Base-by-base conservation (phyloP, 2,113 vertebrate species). In the Stegastes partitus region DNA sequence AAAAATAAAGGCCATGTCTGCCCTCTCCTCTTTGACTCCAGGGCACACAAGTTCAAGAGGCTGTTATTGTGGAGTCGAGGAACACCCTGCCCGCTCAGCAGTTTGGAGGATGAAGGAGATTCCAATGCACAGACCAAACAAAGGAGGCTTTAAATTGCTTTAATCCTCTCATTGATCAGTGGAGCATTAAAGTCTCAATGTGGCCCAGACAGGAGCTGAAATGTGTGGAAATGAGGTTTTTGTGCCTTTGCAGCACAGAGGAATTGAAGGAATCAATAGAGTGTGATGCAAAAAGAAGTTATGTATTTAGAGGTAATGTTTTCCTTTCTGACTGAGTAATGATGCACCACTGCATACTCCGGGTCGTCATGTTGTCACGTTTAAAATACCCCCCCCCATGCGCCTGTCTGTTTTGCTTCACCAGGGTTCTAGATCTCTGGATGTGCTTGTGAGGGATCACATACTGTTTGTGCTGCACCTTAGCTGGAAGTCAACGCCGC, bases 81-180 rank as follows among this genome's bases (percentile, higher is more conserved):
- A 64, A 81, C 49, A 61, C 63, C 53, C 53, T 61, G 66, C 66
- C 25, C 59, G 54, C 75, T 1, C 65, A 58, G 81, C 62, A 53
- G 42, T 64, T 70, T 68, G 7, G 8, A 56, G 59, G 80, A 79
- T 79, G 51, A 79, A 75, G 73, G 70, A 80, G 47, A 91, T 85
- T 86, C 78, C 77, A 72, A 62, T 68, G 73, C 47, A 74, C 51
- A 61, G 55, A 73, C 66, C 57, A 77, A 84, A 88, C 72, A 90
- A 84, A 82, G 45, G 75, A 56, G 58, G 37, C 47, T 84, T 84
- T 77, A 84, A 88, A 88, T 72, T 68, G 75, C 83, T 79, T 68
- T 85, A 87, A 87, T 91, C 89, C 39, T 45, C 45, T 57, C 87
- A 88, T 88, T 89, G 87, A 92, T 91, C 78, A 59, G 68, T 71